phyloP scores from a whole-genome alignment of 2,888 invertebrate genomes.

The Drosophila mayaguana region DNA sequence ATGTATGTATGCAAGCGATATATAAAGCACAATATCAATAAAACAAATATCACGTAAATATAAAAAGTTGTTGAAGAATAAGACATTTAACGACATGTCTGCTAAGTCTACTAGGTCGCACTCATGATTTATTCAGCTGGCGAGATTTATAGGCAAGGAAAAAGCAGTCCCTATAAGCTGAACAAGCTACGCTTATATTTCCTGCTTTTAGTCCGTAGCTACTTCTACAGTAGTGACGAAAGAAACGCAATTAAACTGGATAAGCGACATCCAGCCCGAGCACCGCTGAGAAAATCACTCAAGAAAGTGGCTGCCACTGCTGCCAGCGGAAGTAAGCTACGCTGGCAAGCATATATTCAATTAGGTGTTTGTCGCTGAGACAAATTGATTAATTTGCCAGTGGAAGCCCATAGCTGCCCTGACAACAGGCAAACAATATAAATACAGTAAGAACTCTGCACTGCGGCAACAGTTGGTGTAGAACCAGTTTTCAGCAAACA shows the following conservation, averaged over 20 bases:
- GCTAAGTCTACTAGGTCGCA: background rate
- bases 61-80: background rate
- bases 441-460: constrained; percentile 75
- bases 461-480: constrained; percentile 52
- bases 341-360: constrained; percentile 55
- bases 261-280: constrained; percentile 65
- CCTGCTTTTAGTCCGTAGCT: constrained; percentile 27
- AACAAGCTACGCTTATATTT: constrained; percentile 9
- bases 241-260: constrained; percentile 72
- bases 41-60: background rate
- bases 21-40: background rate
- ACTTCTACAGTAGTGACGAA: constrained; percentile 32
- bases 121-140: background rate
- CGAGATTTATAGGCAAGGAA: background rate
- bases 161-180: constrained; percentile 14
- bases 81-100: background rate
- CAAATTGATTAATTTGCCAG: constrained; percentile 70
- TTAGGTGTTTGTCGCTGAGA: constrained; percentile 66
- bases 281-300: constrained; percentile 74
- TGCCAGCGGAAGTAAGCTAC: constrained; percentile 70
- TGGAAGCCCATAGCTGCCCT: constrained; percentile 33
- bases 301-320: constrained; percentile 61
- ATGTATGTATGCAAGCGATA: background rate
- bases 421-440: constrained; percentile 51
- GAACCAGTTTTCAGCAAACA: constrained; percentile 76